A percentile compares a stretch with the other conserved stretches of the same genome.
These are phyloP conservation scores for Siphamia tubifer DNA, from an alignment of 2,113 vertebrate genomes.

Conservation along the genomic window DNA sequence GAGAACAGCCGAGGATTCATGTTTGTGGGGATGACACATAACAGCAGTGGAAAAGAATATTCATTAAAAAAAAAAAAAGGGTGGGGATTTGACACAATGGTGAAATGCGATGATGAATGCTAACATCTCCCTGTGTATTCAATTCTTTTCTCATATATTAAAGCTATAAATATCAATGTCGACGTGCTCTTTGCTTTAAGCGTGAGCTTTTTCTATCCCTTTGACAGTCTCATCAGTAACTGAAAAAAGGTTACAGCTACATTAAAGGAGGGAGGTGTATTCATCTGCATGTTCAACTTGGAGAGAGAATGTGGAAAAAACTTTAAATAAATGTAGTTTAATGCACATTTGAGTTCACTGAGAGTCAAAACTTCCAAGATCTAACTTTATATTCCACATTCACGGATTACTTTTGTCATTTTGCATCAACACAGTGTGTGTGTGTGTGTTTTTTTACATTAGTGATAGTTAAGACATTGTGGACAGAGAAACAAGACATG, in stretches of 20 bases:
- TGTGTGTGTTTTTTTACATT: no score
- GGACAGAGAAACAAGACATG: no score
- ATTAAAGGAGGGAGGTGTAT: not conserved
- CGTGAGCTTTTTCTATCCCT: not conserved
- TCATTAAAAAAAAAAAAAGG: not conserved
- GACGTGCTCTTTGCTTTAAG: not conserved
- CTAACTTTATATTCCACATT: not conserved
- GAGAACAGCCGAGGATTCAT: not conserved
- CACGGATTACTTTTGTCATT: no score
- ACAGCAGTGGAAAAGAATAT: not conserved
- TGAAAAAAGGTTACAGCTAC: not conserved
- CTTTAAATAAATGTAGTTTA: not conserved
- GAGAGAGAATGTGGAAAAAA: not conserved
- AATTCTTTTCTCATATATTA: not conserved
- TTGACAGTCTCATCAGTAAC: not conserved
- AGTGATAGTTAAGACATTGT: no score
- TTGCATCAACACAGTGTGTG: no score
- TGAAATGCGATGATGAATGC: not conserved
- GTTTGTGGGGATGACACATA: not conserved
- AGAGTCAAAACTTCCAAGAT: not conserved
- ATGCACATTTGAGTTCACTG: not conserved
- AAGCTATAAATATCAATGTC: conserved; percentile 1
- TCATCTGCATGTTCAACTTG: not conserved
- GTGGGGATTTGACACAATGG: not conserved
- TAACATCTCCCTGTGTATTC: not conserved